Evolutionary conservation across 2,888 invertebrate species (phyloP), one percentile per base, ranked within the genome.

Genomic region (Fragum fragum): DNA sequence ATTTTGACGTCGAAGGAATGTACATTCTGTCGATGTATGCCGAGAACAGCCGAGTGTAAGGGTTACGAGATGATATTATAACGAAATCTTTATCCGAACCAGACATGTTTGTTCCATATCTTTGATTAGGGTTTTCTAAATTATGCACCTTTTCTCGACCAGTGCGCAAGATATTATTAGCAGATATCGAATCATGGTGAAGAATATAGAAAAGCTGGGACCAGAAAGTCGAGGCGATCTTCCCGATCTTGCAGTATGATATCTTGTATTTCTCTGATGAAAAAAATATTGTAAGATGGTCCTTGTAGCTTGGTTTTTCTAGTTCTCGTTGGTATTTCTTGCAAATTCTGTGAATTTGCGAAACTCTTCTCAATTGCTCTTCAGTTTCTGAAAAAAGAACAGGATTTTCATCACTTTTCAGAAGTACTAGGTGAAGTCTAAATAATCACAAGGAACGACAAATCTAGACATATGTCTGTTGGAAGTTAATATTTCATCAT

Each of bases 231-330:
- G 66, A 66, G 3, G 23, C 66, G 7, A 66, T 66, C 42, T 66
- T 66, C 1, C 66, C 66, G 23, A 66, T 66, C 29, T 66, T 66
- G 29, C 66, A 66, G 66, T 66, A 66, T 1, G 63, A 63, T 29
- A 23, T 18, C 6, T 63, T 63, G 36, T 63, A 63, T 5, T 32
- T 16, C 9, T 32, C n/a, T 1, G 36, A 23, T 14, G 63, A 28
- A 36, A 9, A 36, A 18, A 32, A 66, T 21, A 63, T 18, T 18
- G 32, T 23, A 14, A n/a, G 0, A 3, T 36, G 32, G 16, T 18
- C 1, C 36, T 57, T 57, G 26, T 57, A 57, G 47, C 47, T 47
- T n/a, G 5, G 7, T 57, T 14, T 26, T 5, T 57, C 57, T 7
- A 57, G 6, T 3, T 57, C 3, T 9, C 9, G 23, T 14, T 28